phyloP scores from a whole-genome alignment of 2,888 invertebrate species.

The Lamellibrachia satsuma region DNA sequence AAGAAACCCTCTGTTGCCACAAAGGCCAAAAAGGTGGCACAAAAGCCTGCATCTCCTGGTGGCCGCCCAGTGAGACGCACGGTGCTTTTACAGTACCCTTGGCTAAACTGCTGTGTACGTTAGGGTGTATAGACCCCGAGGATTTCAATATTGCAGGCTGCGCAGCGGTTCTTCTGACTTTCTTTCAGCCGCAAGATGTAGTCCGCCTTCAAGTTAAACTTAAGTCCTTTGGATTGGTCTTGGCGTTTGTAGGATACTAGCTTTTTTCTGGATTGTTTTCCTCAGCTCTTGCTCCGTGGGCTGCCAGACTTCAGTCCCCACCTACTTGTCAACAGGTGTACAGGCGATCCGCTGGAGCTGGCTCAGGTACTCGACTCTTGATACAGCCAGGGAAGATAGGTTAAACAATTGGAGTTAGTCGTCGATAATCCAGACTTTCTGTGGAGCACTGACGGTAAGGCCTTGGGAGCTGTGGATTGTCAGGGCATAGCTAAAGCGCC shows the following conservation, averaged over 20 bases:
- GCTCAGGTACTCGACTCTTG: not conserved
- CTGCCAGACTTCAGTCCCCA: conserved; percentile 14
- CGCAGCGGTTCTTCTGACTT: too few species aligned
- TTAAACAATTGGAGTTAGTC: not conserved
- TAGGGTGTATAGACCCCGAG: too few species aligned
- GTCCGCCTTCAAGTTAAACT: conserved; percentile 6
- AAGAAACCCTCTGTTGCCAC: conserved; percentile 29
- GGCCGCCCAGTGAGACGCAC: too few species aligned
- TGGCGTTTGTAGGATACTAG: conserved; percentile 10
- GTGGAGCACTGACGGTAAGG: not conserved
- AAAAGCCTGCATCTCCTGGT: conserved; percentile 14
- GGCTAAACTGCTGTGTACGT: too few species aligned
- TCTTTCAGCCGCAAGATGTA: too few species aligned
- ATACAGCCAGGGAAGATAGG: not conserved
- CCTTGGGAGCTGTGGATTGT: not conserved
- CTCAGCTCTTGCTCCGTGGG: not conserved
- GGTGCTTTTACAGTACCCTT: too few species aligned
- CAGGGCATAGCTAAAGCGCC: conserved; percentile 20
- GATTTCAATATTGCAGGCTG: too few species aligned
- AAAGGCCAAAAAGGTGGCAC: not conserved
- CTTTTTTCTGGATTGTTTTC: conserved; percentile 20
- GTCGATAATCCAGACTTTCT: conserved; percentile 18
- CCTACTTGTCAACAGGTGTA: too few species aligned
- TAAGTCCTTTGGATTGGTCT: not conserved
- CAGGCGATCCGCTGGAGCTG: too few species aligned